phyloP scores from a whole-genome alignment of 2,888 invertebrate genomes.

The Macrosiphum euphorbiae region DNA sequence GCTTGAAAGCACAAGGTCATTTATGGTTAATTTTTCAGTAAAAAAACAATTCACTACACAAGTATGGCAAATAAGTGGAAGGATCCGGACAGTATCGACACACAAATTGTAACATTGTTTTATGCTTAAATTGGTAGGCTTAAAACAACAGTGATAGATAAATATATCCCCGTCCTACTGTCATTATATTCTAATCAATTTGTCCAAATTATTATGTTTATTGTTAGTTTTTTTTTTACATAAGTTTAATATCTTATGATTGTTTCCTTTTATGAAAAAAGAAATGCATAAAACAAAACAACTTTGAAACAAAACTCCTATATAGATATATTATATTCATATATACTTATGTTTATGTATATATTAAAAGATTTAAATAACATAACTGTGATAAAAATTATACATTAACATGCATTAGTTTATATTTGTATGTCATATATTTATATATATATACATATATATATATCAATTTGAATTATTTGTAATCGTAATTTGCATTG shows the following conservation, averaged over 20 bases:
- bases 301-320: constrained; percentile 53
- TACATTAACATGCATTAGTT: constrained; percentile 41
- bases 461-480: constrained; percentile 22
- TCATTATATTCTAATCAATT: constrained; percentile 54
- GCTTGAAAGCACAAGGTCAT: constrained; percentile 18
- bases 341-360: constrained; percentile 37
- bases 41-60: constrained; percentile 44
- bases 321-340: constrained; percentile 41
- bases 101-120: constrained; percentile 51
- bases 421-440: constrained; percentile 46
- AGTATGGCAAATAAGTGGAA: constrained; percentile 50
- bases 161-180: constrained; percentile 52
- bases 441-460: constrained; percentile 3
- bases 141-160: constrained; percentile 53
- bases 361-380: constrained; percentile 55
- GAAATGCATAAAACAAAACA: constrained; percentile 62
- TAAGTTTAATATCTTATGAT: constrained; percentile 52
- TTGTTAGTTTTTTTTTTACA: constrained; percentile 58
- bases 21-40: constrained; percentile 57
- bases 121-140: constrained; percentile 46
- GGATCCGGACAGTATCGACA: constrained; percentile 39
- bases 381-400: constrained; percentile 63
- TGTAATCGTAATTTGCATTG: constrained; percentile 42
- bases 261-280: constrained; percentile 63
- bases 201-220: constrained; percentile 64